These are phyloP conservation scores for Bradypus variegatus DNA, from an alignment of 2,797 vertebrate species.

Conservation along the genomic window DNA sequence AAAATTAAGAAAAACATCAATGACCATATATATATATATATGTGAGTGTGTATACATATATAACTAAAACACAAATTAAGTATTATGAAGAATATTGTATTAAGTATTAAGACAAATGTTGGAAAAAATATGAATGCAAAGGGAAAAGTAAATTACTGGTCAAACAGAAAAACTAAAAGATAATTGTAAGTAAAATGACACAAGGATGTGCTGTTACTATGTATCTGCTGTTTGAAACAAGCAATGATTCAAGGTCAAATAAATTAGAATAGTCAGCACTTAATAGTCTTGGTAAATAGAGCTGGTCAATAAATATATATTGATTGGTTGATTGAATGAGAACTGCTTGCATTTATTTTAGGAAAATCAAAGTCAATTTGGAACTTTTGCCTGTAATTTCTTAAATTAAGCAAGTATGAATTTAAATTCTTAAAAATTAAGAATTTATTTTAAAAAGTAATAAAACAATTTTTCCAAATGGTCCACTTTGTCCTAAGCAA, in stretches of 20 bases:
- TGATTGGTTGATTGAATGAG: constrained; percentile 55
- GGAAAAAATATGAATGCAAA: not conserved
- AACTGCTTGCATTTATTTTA: constrained; percentile 57
- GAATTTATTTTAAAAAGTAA: not conserved
- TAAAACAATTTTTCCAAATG: constrained; percentile 20
- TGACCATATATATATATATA: not conserved
- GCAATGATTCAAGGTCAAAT: constrained; percentile 41
- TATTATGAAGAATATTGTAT: constrained; percentile 24
- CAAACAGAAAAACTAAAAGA: constrained; percentile 15
- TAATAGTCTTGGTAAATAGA: constrained; percentile 49
- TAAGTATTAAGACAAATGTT: constrained; percentile 24
- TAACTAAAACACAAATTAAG: constrained; percentile 2
- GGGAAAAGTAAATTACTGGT: not conserved
- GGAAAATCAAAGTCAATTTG: constrained; percentile 52
- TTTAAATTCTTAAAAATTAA: not conserved
- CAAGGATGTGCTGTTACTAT: constrained; percentile 11
- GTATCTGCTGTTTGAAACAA: not conserved
- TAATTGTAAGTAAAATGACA: constrained; percentile 35
- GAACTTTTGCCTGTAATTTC: constrained; percentile 40
- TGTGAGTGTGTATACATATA: not conserved
- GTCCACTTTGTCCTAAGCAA: not conserved
- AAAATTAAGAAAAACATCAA: constrained; percentile 17
- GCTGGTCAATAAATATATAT: constrained; percentile 58
- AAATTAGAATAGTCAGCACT: constrained; percentile 39
- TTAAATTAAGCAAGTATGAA: constrained; percentile 43